A percentile compares a stretch with the other conserved stretches of the same genome.
Evolutionary conservation across 2,888 invertebrate genomes (phyloP).

Genomic region (Himalopsyche tibetana): DNA sequence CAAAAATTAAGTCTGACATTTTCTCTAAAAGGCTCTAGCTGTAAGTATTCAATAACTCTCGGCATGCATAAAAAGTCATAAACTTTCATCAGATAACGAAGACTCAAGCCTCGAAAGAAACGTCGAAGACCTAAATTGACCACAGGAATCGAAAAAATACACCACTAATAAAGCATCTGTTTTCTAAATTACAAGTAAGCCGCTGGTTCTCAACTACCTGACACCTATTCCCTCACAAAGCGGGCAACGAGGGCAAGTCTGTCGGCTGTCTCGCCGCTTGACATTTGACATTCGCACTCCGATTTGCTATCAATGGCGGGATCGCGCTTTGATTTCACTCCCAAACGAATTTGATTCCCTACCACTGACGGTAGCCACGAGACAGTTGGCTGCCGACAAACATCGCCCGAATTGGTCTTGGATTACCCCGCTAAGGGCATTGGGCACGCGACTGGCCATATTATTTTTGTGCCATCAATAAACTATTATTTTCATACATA

Average conservation of each 20-base stretch:
- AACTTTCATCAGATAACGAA: too few species aligned
- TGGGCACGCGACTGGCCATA: background rate
- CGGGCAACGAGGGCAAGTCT: slow-evolving; percentile 20
- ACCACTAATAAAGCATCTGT: too few species aligned
- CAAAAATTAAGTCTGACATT: too few species aligned
- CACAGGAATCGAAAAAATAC: too few species aligned
- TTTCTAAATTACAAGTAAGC: background rate
- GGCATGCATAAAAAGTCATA: too few species aligned
- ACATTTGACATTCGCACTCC: slow-evolving; percentile 26
- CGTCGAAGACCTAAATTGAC: too few species aligned
- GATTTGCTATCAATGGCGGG: slow-evolving; percentile 21
- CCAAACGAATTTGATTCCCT: slow-evolving; percentile 13
- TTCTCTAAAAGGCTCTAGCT: too few species aligned
- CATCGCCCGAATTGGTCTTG: background rate
- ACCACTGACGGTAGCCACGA: background rate
- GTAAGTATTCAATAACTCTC: too few species aligned
- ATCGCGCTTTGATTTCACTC: slow-evolving; percentile 20
- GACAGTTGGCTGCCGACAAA: slow-evolving; percentile 5
- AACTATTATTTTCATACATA: background rate
- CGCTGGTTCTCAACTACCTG: background rate
- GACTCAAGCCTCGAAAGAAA: too few species aligned
- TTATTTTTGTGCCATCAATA: slow-evolving; percentile 8
- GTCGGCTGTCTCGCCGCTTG: slow-evolving; percentile 26
- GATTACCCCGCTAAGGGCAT: background rate
- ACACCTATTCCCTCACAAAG: background rate